phyloP scores from a whole-genome alignment of 2,113 vertebrate species.

The Pachypanchax playfairii region DNA sequence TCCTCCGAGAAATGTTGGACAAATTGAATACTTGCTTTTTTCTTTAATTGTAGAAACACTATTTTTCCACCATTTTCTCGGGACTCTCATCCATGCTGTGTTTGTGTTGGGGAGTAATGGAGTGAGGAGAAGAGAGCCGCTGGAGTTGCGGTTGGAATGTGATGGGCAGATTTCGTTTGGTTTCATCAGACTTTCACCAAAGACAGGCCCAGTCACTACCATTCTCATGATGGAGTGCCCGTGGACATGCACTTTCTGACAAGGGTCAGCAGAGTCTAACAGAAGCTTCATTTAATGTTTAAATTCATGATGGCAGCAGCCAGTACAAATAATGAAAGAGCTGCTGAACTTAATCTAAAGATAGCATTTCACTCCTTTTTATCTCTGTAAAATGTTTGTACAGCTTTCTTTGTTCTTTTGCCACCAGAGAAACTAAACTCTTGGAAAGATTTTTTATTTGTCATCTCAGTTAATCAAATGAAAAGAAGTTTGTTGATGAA shows the following conservation, averaged over 20 bases:
- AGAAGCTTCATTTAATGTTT: slow-evolving; percentile 26
- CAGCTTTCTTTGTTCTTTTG: slow-evolving; percentile 7
- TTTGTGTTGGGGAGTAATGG: slow-evolving; percentile 35
- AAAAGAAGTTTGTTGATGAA: slow-evolving; percentile 29
- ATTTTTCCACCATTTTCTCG: slow-evolving; percentile 32
- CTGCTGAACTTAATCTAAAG: slow-evolving; percentile 39
- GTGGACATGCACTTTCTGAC: slow-evolving; percentile 28
- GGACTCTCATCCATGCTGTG: slow-evolving; percentile 28
- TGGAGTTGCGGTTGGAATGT: slow-evolving; percentile 35
- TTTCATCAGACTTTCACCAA: slow-evolving; percentile 71
- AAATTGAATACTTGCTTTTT: slow-evolving; percentile 48
- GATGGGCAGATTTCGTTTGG: slow-evolving; percentile 65
- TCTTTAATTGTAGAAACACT: slow-evolving; percentile 30
- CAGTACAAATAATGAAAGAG: slow-evolving; percentile 31
- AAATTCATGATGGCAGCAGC: slow-evolving; percentile 30
- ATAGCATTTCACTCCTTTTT: slow-evolving; percentile 25
- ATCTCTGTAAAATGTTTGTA: slow-evolving; percentile 6
- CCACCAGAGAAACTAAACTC: slow-evolving; percentile 19
- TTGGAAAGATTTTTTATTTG: slow-evolving; percentile 14
- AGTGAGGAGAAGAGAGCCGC: slow-evolving; percentile 22
- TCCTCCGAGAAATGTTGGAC: slow-evolving; percentile 33
- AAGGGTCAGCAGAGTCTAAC: slow-evolving; percentile 30
- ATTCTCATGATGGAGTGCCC: slow-evolving; percentile 21
- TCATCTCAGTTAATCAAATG: slow-evolving; percentile 45
- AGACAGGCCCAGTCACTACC: slow-evolving; percentile 32